Base-by-base conservation (phyloP, 2,888 invertebrate species). In the Serripes groenlandicus region DNA sequence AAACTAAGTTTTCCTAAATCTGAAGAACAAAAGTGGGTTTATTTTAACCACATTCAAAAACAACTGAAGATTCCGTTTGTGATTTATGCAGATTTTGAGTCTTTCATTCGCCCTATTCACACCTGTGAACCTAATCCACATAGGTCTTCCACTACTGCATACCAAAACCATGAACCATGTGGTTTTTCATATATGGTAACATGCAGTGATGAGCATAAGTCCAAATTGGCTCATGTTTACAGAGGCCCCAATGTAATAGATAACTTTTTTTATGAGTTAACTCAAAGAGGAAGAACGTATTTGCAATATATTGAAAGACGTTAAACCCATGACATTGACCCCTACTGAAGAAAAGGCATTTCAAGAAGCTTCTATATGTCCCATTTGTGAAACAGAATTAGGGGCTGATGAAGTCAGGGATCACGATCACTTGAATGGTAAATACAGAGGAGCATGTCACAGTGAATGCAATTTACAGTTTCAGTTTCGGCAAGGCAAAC, bases 71-170 rank as follows among this genome's bases (percentile, higher is more conserved):
- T 34, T 21, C 34, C 92, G n/a, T 81, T 78, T 28, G 66, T 78
- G 34, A 74, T 82, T 49, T 82, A 78, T 64, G 75, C 75, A n/a
- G 79, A 83, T 37, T 77, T 83, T 35, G 74, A 83, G 66, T 60
- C 72, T n/a, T 64, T 68, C 26, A 68, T 64, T 18, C 30, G 5
- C 23, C 35, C 66, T n/a, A 49, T 42, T n/a, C 58, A 75, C 11
- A 69, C 64, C 7, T 74, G 77, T 73, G 52, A 34, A 21, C 64
- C 54, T 34, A 35, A 32, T 66, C 66, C 32, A 66, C 21, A 32
- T 18, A 26, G 11, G 30, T 60, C 28, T 23, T 15, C 26, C 15
- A 30, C 70, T 60, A 66, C 26, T 60, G n/a, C 71, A 35, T 74
- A 72, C 0, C 66, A 11, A 18, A 54, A 64, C 26, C 37, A 78